These are phyloP conservation scores for Drosophila baimaii DNA, from an alignment of 1,140 invertebrate genomes.

Conservation along the genomic window DNA sequence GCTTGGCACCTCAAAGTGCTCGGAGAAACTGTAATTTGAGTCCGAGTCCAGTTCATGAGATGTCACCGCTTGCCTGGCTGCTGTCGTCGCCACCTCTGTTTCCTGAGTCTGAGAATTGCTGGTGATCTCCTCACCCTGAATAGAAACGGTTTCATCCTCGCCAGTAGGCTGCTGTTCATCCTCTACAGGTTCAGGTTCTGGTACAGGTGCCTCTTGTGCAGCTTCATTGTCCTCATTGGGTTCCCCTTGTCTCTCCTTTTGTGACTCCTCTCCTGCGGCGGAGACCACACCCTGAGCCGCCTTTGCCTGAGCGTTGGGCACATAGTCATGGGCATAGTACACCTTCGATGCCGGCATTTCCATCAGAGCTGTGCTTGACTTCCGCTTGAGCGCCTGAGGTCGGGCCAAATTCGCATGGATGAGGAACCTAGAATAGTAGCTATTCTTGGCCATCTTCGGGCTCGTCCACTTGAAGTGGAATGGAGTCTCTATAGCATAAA, in stretches of 20 bases:
- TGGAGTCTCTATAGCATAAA: constrained; percentile 43
- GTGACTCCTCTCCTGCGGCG: not conserved
- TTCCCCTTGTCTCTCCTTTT: too few relatives aligned
- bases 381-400: constrained; percentile 14
- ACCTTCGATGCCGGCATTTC: constrained; percentile 17
- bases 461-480: constrained; percentile 64
- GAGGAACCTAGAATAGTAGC: constrained; percentile 70
- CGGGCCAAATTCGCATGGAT: constrained; percentile 45
- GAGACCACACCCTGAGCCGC: constrained; percentile 15
- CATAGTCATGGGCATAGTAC: constrained; percentile 48
- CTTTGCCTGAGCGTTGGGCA: constrained; percentile 53
- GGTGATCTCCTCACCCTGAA: constrained; percentile 46
- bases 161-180: not conserved
- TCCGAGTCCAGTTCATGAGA: constrained; percentile 72
- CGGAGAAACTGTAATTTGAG: constrained; percentile 83
- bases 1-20: constrained; percentile 76
- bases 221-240: not conserved
- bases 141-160: not conserved
- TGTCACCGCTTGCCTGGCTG: not conserved
- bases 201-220: not conserved
- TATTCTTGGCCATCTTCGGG: constrained; percentile 49
- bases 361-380: not conserved
- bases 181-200: not conserved
- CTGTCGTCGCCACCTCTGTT: not conserved
- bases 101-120: constrained; percentile 30